phyloP scores from a whole-genome alignment of 2,797 vertebrate genomes.

The Falco berigora region DNA sequence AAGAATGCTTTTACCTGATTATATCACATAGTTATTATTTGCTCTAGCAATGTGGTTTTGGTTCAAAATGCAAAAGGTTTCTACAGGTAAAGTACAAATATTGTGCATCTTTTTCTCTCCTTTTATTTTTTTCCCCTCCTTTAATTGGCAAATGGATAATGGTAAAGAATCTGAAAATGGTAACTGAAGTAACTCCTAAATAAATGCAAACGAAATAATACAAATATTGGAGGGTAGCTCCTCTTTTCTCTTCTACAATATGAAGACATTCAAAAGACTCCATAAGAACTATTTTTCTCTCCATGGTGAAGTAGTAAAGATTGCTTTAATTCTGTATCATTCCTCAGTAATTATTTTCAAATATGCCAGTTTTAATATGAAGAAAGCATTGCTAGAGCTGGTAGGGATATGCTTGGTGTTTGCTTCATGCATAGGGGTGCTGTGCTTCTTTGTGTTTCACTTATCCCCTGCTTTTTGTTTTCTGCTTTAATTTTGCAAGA shows the following conservation, averaged over 20 bases:
- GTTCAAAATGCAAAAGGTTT: neutral
- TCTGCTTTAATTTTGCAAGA: neutral
- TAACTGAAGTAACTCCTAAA: neutral
- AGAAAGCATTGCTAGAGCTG: neutral
- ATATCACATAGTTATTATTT: neutral
- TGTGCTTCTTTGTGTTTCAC: neutral
- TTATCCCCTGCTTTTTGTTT: neutral
- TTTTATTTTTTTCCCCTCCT: neutral
- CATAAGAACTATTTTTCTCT: neutral
- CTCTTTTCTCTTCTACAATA: neutral
- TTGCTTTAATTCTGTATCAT: neutral
- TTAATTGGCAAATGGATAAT: neutral
- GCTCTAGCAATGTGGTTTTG: neutral
- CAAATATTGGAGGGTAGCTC: neutral
- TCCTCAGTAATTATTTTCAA: neutral
- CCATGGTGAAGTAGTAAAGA: neutral
- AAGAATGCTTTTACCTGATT: neutral
- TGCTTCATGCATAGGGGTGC: neutral
- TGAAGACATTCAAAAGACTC: neutral
- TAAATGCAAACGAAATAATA: neutral
- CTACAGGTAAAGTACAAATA: neutral
- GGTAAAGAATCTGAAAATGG: neutral
- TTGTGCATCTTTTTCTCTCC: neutral
- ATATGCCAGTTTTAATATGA: neutral
- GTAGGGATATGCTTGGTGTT: neutral